Base-by-base conservation (phyloP, 2,888 invertebrate species). In the Zeuzera pyrina region DNA sequence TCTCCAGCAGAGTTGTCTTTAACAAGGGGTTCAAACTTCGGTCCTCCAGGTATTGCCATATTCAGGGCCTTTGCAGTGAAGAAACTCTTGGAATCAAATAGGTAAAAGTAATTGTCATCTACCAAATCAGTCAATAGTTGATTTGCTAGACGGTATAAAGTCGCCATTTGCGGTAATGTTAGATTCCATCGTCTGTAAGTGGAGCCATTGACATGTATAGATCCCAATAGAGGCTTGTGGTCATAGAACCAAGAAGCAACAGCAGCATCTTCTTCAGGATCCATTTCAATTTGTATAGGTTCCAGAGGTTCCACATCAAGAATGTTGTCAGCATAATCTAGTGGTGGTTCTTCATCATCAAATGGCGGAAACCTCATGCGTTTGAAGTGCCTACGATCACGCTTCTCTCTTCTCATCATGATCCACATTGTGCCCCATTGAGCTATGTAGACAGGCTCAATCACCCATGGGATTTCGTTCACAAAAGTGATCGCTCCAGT, bases 361-460 rank as follows among this genome's bases (percentile, higher is more conserved):
- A 99, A 99, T 0, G 99, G 99, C 8, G 99, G 99, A 69, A 99
- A 99, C 47, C 99, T 87, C 99, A 99, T 99, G 49, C 99, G 86
- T 73, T 99, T 99, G 69, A 99, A 99, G 70, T 99, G 99, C 15
- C 98, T 89, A 65, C 99, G 92, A 85, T 99, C 99, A 42, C 99
- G 87, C 72, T 99, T 99, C 65, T 99, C 98, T 49, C 99, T 88
- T 47, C 99, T 87, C 98, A 99, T 98, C 98, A 99, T 99, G 49
- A 99, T 98, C 99, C 99, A 99, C 98, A 99, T 99, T 1, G 98
- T 97, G 25, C 98, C 98, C 99, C 99, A 99, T 64, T 99, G 99
- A 1, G 98, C 98, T 46, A 99, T 97, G 66, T 98, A 99, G 3
- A 98, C 93, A 0, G 99, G 99, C 62, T 99, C 99, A 50, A 99